Conservation (phyloP, 2,113 vertebrate species). For the Onychorhynchus coronatus region DNA sequence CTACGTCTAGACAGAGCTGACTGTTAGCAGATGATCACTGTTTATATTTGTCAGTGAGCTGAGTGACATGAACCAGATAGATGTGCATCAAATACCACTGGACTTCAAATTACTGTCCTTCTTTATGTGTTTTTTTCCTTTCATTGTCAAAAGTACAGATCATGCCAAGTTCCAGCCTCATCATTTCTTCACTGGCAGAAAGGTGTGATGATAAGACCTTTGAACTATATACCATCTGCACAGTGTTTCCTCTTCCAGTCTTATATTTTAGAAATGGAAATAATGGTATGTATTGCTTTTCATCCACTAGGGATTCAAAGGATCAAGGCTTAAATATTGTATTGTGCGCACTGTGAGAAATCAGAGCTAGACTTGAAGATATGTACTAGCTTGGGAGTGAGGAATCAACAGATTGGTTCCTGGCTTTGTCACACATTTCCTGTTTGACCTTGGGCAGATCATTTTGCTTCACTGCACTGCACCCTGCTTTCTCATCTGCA, state of each 20-base stretch:
- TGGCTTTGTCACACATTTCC: not conserved
- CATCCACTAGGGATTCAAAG: not conserved
- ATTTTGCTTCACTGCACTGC: not conserved
- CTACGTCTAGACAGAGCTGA: constrained; percentile 56
- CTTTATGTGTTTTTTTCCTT: not conserved
- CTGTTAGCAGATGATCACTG: constrained; percentile 19
- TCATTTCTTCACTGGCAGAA: not conserved
- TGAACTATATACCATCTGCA: not conserved
- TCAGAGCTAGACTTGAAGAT: not conserved
- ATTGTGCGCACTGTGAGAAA: not conserved
- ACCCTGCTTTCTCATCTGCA: not conserved
- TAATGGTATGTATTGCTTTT: not conserved
- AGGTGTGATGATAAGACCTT: not conserved
- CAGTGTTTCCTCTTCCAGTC: not conserved
- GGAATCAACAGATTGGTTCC: not conserved
- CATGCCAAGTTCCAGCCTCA: not conserved
- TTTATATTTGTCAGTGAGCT: not conserved
- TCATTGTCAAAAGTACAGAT: not conserved
- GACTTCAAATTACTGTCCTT: not conserved
- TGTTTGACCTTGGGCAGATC: not conserved
- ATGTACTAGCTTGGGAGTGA: not conserved
- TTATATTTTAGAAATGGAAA: not conserved
- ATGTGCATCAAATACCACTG: not conserved
- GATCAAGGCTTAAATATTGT: not conserved
- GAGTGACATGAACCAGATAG: not conserved